Base-by-base conservation (phyloP, 2,113 vertebrate species). In the Sciurus niger region DNA sequence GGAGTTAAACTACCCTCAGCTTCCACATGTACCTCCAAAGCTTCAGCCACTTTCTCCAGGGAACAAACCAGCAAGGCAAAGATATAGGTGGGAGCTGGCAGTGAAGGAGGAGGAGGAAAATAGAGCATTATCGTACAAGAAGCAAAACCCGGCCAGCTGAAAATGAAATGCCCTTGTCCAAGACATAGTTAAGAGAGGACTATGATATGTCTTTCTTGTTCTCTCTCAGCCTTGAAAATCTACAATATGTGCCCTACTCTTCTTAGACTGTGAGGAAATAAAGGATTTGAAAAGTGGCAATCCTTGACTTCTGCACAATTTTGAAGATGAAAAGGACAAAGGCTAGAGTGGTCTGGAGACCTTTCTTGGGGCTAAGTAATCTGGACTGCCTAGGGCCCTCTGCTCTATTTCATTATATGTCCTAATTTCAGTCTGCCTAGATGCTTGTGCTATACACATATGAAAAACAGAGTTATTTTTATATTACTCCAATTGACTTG, bases 291-390 rank as follows among this genome's bases (percentile, higher is more conserved):
- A 92, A 92, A 72, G 48, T 74, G 55, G 8, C 60, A n/a, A 17
- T 51, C 92, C 60, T 58, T 92, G n/a, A 55, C 67, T 86, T 89
- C 79, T 84, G 40, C 16, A 84, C n/a, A 85, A 25, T 96, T 77
- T 92, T 8, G 53, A 90, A 79, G 55, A 8, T 68, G 6, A 84
- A 92, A 90, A 88, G 24, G 40, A 77, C 11, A 87, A 7, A 46
- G 46, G 48, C 67, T 84, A 74, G 25, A 73, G 25, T 90, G 12
- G 6, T 83, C 53, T 93, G 14, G 22, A 20, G 13, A 72, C 3
- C 28, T 77, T 86, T 67, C 18, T n/a, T 20, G 25, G 13, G 9
- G 22, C 32, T 95, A 92, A 78, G 48, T 74, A 85, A 94, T 92
- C 1, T 73, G 16, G n/a, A 4, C 18, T 73, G 17, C 28, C 40